Percentiles rank a stretch among this genome's conserved stretches.
These are phyloP conservation scores for Ophioninae sp. DNA, from an alignment of 2,888 invertebrate genomes.

Conservation along the genomic window DNA sequence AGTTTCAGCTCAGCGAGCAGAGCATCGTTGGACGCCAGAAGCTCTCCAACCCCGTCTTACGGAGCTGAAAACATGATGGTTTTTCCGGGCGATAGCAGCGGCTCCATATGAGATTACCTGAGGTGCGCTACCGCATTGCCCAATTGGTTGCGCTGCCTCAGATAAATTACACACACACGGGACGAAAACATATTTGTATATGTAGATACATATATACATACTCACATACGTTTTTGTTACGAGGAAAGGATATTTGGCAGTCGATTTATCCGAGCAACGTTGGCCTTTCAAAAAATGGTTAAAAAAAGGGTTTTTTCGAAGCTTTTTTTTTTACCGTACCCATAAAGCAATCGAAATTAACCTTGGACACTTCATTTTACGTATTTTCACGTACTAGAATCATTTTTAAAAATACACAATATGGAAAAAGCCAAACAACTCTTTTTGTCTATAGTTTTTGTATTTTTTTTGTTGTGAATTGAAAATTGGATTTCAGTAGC, in stretches of 20 bases:
- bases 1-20: conserved; percentile 92
- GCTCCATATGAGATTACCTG: conserved; percentile 83
- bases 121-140: conserved; percentile 75
- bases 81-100: conserved; percentile 90
- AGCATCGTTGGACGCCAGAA: conserved; percentile 87
- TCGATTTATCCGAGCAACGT: background rate
- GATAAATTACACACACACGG: conserved; percentile 64
- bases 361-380: too few species aligned
- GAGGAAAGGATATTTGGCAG: background rate
- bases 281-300: too few species aligned
- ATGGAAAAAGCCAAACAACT: too few species aligned
- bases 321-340: too few species aligned
- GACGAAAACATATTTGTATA: background rate
- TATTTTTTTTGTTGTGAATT: too few species aligned
- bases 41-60: conserved; percentile 89
- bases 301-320: too few species aligned
- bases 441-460: too few species aligned
- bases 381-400: too few species aligned
- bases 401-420: too few species aligned
- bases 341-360: too few species aligned
- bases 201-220: background rate
- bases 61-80: conserved; percentile 89
- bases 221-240: background rate
- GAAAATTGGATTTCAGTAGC: too few species aligned
- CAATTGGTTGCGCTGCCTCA: conserved; percentile 78